phyloP scores from a whole-genome alignment of 2,113 vertebrate species.

The Antechinus flavipes region DNA sequence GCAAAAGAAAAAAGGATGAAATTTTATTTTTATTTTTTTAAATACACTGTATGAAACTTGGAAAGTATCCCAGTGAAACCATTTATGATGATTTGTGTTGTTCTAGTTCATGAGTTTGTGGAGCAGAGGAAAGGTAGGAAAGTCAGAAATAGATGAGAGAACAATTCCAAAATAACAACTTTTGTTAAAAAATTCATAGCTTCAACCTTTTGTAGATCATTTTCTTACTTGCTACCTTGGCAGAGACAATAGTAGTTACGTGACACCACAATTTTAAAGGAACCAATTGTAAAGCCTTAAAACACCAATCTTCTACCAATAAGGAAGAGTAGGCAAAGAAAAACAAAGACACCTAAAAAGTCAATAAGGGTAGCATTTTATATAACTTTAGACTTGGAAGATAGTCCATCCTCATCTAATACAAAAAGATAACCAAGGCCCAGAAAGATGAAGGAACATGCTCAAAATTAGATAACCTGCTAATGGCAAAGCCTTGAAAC shows the following conservation, averaged over 20 bases:
- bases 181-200: conserved; percentile 68
- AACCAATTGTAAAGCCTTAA: not conserved
- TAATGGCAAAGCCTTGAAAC: not conserved
- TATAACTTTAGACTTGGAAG: not conserved
- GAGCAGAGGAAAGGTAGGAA: conserved; percentile 53
- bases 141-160: conserved; percentile 66
- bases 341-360: not conserved
- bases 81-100: conserved; percentile 70
- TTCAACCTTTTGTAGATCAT: conserved; percentile 70
- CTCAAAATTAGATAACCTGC: not conserved
- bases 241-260: not conserved
- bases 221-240: conserved; percentile 67
- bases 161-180: conserved; percentile 71
- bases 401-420: not conserved
- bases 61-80: conserved; percentile 37
- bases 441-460: conserved; percentile 10
- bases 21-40: not conserved
- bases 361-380: not conserved
- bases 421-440: conserved; percentile 3
- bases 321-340: conserved; percentile 16
- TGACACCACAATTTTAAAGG: not conserved
- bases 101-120: conserved; percentile 62
- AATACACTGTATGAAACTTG: not conserved
- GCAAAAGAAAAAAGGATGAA: conserved; percentile 28
- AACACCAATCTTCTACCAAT: not conserved